Evolutionary conservation across 2,113 vertebrate genomes (phyloP), one percentile per base, ranked within the genome.

Genomic region (Raja brachyura): DNA sequence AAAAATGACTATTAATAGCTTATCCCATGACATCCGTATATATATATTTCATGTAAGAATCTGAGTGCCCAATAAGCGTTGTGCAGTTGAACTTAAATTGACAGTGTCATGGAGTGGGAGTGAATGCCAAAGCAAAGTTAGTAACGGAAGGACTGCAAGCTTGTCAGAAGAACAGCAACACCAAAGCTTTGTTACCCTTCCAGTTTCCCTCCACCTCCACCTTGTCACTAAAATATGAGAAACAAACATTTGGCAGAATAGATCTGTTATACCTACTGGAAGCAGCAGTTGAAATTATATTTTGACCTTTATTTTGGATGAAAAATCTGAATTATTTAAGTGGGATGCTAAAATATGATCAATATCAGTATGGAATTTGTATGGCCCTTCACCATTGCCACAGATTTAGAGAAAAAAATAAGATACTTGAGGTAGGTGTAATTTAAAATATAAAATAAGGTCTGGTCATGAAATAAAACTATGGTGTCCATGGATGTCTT

Each of bases 281-380:
- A 31, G 3, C 25, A 63, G 56, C n/a, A 10, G 14, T 5, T 63
- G 56, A 88, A 88, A 88, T 14, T 11, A 9, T 48, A 25, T 59
- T 59, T 59, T 83, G 54, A 83, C 79, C 79, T 25, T 83, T 83
- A 28, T 25, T 63, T 31, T 66, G 11, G 28, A 66, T 63, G 83
- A 63, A 88, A 88, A 31, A 88, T 88, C 28, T 63, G 28, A 63
- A 33, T n/a, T 63, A 63, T 88, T 88, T 88, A 61, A n/a, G 83
- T 88, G 83, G 59, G 83, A 63, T 63, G 78, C 59, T 88, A 7
- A 88, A 14, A 63, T 63, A 7, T 88, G 81, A 86, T 11, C 54
- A 61, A 25, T n/a, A 54, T 28, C 7, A 20, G 14, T 6, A 14
- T 25, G 54, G 59, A 59, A 48, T 48, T 48, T 48, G 39, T 48